These are phyloP conservation scores for Petaurus breviceps DNA, from an alignment of 2,113 vertebrate species.

Conservation along the genomic window DNA sequence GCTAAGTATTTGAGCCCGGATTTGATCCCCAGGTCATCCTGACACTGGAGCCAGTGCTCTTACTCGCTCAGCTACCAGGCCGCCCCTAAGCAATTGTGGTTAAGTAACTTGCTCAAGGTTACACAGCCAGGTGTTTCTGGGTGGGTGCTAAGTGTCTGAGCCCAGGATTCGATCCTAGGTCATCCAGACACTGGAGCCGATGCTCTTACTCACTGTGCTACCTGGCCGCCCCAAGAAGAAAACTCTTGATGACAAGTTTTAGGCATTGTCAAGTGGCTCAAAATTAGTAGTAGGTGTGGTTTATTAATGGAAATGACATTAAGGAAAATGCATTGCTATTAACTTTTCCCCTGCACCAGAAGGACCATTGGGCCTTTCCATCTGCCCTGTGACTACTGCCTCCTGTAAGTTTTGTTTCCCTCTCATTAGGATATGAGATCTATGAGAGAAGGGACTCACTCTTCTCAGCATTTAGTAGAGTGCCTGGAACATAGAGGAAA, in stretches of 20 bases:
- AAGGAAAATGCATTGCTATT: neutral
- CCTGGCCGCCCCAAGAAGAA: too few relatives aligned
- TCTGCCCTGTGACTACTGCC: neutral
- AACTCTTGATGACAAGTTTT: neutral
- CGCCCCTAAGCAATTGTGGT: too few relatives aligned
- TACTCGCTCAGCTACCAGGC: too few relatives aligned
- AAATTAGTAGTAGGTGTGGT: neutral
- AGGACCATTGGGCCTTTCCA: neutral
- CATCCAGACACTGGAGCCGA: too few relatives aligned
- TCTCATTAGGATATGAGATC: neutral
- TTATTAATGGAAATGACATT: neutral
- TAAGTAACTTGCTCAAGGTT: too few relatives aligned
- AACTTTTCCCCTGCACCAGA: neutral
- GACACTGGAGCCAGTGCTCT: too few relatives aligned
- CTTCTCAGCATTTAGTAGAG: neutral
- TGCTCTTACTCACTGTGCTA: too few relatives aligned
- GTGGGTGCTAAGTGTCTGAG: too few relatives aligned
- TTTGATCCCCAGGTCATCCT: too few relatives aligned
- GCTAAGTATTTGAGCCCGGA: too few relatives aligned
- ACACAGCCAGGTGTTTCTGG: too few relatives aligned
- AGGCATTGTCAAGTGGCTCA: neutral
- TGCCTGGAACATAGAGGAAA: neutral
- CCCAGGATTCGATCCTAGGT: too few relatives aligned
- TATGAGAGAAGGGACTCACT: neutral
- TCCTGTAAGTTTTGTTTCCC: neutral